Percentiles rank a stretch among this genome's conserved stretches.
Conservation (phyloP, 2,888 invertebrate species). For the Dromius quadrimaculatus region DNA sequence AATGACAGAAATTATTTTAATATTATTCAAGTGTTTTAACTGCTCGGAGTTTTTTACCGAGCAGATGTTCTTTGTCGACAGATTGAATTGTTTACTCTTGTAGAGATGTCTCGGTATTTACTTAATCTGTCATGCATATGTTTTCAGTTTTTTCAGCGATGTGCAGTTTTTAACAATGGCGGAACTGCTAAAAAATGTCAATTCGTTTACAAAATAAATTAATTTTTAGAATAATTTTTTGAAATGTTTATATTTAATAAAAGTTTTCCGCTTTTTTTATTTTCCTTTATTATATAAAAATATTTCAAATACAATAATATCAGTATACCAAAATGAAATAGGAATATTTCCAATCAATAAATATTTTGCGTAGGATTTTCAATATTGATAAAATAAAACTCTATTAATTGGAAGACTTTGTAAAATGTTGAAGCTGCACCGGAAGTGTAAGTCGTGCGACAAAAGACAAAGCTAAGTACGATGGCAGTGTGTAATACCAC, state of each 20-base stretch:
- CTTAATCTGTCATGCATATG: conserved; percentile 22
- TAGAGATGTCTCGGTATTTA: background rate
- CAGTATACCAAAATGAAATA: no score
- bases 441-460: background rate
- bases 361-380: no score
- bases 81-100: conserved; percentile 36
- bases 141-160: conserved; percentile 1
- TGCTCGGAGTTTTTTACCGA: background rate
- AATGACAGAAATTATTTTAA: conserved; percentile 1
- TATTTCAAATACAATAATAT: no score
- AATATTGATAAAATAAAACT: no score
- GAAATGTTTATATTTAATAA: no score
- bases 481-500: background rate
- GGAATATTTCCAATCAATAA: no score
- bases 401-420: no score
- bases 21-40: background rate
- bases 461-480: conserved; percentile 9
- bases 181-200: background rate
- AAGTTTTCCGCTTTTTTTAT: no score
- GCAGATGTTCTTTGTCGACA: conserved; percentile 25
- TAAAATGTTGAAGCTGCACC: no score
- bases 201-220: no score
- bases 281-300: no score
- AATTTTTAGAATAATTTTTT: no score
- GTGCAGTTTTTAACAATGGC: conserved; percentile 12